Conservation (phyloP, 64 coral and sea anemone species). For the Hydrozoanthus tunicans region DNA sequence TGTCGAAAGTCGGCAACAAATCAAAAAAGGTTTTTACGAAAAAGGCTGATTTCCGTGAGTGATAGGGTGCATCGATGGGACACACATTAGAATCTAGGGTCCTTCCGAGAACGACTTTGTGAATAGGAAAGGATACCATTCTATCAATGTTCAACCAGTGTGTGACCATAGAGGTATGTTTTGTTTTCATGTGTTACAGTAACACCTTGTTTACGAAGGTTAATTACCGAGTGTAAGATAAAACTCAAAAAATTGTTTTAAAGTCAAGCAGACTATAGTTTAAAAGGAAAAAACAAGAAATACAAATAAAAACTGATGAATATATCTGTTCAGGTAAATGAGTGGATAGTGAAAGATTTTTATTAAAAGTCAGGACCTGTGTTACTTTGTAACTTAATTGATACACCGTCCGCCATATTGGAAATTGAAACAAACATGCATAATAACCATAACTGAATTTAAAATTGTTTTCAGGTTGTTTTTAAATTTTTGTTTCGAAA, state of each 20-base stretch:
- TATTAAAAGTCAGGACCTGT: not conserved
- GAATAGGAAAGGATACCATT: conserved; percentile 29
- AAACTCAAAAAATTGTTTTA: not conserved
- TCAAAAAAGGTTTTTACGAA: not conserved
- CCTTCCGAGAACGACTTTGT: conserved; percentile 26
- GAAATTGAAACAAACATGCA: not conserved
- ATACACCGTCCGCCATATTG: conserved; percentile 20
- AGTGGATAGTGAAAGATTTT: not conserved
- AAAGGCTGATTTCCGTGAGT: not conserved
- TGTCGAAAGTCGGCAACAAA: not conserved
- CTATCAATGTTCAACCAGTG: conserved; percentile 31
- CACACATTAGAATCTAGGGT: conserved; percentile 13
- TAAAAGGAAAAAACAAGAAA: not conserved
- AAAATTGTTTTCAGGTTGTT: not conserved
- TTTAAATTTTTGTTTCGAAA: not conserved
- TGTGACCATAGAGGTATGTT: conserved; percentile 50
- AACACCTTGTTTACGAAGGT: not conserved
- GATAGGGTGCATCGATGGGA: conserved; percentile 3
- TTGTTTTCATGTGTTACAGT: not conserved
- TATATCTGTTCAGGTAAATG: not conserved
- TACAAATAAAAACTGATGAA: not conserved
- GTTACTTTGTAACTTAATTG: not conserved
- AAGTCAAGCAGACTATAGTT: not conserved
- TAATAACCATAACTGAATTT: not conserved
- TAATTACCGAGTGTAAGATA: too few relatives aligned